Percentiles rank a stretch among this genome's conserved stretches.
These are phyloP conservation scores for Clytia hemisphaerica DNA, from an alignment of 30 jellyfish, hydroid and myxozoan genomes.

Conservation along the genomic window DNA sequence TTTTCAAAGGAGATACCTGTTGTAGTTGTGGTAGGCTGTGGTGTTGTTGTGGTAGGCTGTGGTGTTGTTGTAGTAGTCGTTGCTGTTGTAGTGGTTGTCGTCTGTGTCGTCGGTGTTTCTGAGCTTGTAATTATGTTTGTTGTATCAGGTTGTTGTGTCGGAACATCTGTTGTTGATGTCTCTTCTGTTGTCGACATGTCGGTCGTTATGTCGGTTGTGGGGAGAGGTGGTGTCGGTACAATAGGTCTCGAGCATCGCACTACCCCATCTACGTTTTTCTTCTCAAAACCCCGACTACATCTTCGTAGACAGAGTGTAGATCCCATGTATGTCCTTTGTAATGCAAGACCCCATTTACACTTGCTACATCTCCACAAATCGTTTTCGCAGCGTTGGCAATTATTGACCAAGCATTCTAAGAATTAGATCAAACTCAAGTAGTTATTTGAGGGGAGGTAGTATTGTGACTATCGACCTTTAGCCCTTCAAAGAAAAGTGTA, in stretches of 20 bases:
- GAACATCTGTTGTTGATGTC: not conserved
- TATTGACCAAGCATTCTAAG: too few species aligned
- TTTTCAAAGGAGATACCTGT: too few species aligned
- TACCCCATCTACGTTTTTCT: not conserved
- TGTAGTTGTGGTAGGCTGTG: too few species aligned
- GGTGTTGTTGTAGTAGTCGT: too few species aligned
- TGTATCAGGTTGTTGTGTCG: not conserved
- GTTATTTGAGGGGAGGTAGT: too few species aligned
- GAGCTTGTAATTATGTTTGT: not conserved
- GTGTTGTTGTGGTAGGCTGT: too few species aligned
- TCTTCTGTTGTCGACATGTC: too few species aligned
- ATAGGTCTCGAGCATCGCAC: not conserved
- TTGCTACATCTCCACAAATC: not conserved
- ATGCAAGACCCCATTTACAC: not conserved
- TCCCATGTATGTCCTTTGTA: not conserved
- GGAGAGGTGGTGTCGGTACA: not conserved
- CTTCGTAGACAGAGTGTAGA: not conserved
- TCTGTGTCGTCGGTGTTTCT: not conserved
- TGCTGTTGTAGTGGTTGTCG: not conserved
- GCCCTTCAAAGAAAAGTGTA: not conserved
- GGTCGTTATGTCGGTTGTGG: not conserved
- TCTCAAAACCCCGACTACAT: not conserved
- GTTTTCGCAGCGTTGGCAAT: slow-evolving; percentile 2
- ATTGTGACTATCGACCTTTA: not conserved
- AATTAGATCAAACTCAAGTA: too few species aligned